Evolutionary conservation across 2,113 vertebrate genomes (phyloP).

Genomic region (Tragelaphus buxtoni): DNA sequence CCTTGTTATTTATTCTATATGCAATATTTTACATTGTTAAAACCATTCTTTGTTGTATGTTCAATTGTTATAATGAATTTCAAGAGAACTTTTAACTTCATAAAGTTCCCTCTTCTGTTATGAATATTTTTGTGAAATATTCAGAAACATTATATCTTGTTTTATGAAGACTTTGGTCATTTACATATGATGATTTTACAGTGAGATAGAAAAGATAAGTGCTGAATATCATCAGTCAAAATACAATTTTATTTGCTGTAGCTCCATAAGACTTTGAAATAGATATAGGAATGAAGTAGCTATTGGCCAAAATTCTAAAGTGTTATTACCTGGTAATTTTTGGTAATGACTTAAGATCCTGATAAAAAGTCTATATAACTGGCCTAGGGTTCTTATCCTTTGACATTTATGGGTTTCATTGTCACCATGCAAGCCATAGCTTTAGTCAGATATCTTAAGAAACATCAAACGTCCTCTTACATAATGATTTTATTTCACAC

Average conservation of each 20-base stretch:
- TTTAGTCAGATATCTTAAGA: not conserved
- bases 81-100: not conserved
- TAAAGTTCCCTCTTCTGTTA: not conserved
- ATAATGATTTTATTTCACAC: not conserved
- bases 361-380: not conserved
- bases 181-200: not conserved
- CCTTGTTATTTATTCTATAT: not conserved
- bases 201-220: not conserved
- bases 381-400: not conserved
- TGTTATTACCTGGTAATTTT: not conserved
- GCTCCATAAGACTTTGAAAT: not conserved
- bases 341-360: not conserved
- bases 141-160: not conserved
- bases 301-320: not conserved
- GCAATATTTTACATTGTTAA: not conserved
- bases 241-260: not conserved
- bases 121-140: not conserved
- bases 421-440: not conserved
- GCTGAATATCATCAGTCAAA: not conserved
- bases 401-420: not conserved
- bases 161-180: not conserved
- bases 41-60: not conserved
- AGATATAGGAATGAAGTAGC: not conserved
- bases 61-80: not conserved
- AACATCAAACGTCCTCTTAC: not conserved